Base-by-base conservation (phyloP, 2,113 vertebrate genomes). In the Diglossa brunneiventris region DNA sequence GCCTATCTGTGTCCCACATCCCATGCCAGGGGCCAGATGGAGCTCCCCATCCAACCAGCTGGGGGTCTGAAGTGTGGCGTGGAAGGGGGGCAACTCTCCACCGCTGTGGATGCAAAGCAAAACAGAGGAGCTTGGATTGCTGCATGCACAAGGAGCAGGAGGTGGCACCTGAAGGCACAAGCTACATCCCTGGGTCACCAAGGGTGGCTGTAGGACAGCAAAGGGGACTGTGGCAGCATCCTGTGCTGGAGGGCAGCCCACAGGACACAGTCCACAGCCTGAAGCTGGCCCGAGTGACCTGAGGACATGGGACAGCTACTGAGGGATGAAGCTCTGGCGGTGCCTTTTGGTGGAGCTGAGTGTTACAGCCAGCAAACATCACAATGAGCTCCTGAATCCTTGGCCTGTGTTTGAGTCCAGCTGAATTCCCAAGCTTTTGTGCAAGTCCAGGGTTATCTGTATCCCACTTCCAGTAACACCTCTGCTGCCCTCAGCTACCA, bases 401-500 rank as follows among this genome's bases (percentile, higher is more conserved):
- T 42, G 88, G 39, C 22, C 37, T 1, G 3, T 56, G 49, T 49
- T 77, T 33, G 61, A 78, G 30, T 56, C 42, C 67, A 46, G n/a
- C 66, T 53, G 75, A 87, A 83, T 20, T 79, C 46, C 46, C 50
- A 6, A 0, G 13, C 10, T 76, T 75, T 46, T 69, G 50, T 53
- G 15, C 18, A 42, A 87, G 49, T 24, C 50, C 59, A 62, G 79
- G 37, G 50, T 76, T 94, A 77, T 68, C 50, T 4, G 0, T 28
- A 88, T 67, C 76, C 64, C 83, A 74, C 63, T 83, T 73, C 13
- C 17, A 91, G 16, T 28, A 91, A 72, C 73, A 84, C 42, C 74
- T 78, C 58, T 14, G 47, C 58, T 87, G 87, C 91, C 87, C 91
- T 87, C 50, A 69, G 77, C 84, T 66, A 94, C 28, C 77, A 56